A percentile compares a stretch with the other conserved stretches of the same genome.
phyloP scores from a whole-genome alignment of 2,797 vertebrate genomes.

The Aulostomus chinensis region DNA sequence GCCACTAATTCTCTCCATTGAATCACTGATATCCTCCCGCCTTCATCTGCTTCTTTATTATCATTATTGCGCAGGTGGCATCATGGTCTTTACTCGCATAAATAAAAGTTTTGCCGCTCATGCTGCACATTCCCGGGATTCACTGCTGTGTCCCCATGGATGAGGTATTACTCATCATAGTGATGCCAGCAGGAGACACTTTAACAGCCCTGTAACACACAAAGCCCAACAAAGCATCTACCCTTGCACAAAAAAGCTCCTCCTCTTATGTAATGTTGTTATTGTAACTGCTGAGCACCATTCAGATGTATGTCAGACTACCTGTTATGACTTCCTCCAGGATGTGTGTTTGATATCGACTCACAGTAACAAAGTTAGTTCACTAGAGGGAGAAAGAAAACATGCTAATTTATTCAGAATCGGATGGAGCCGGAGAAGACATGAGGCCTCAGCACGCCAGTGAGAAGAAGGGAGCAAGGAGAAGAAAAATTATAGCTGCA shows the following conservation, averaged over 20 bases:
- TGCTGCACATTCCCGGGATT: constrained; percentile 7
- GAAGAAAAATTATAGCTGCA: no score
- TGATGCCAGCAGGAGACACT: constrained; percentile 29
- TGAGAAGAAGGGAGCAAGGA: no score
- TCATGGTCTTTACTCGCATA: background rate
- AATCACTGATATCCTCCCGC: constrained; percentile 22
- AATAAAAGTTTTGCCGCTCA: constrained; percentile 23
- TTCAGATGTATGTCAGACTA: constrained; percentile 24
- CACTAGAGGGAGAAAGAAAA: constrained; percentile 24
- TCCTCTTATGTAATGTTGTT: constrained; percentile 52
- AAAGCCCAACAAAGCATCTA: constrained; percentile 24
- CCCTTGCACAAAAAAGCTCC: constrained; percentile 18
- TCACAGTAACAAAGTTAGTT: constrained; percentile 29
- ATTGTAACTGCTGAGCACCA: constrained; percentile 18
- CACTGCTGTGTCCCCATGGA: constrained; percentile 27
- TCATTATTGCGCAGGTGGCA: background rate
- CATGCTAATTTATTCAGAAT: constrained; percentile 32
- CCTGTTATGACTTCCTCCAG: constrained; percentile 36
- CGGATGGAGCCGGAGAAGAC: constrained; percentile 9
- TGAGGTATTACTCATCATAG: constrained; percentile 30
- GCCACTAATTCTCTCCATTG: constrained; percentile 35
- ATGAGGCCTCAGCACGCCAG: no score
- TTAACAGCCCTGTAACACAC: constrained; percentile 27
- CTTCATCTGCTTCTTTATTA: no score
- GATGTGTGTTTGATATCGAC: constrained; percentile 34